Conservation (phyloP, 64 coral and sea anemone genomes). For the Montipora foliosa region DNA sequence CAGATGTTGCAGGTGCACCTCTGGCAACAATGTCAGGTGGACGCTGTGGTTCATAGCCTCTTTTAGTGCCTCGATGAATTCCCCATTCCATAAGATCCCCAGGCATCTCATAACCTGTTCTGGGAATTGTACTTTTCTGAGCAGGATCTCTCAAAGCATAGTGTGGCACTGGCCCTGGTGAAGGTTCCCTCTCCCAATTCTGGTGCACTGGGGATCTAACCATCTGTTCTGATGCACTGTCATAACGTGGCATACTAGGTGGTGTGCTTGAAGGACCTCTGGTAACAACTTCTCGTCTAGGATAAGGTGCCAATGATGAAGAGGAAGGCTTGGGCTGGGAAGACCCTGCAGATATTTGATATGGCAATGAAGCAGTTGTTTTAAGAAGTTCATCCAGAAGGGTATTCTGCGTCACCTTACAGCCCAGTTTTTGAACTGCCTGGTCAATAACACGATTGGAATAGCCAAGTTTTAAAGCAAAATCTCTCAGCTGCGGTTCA, state of each 20-base stretch:
- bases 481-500: slow-evolving; percentile 84
- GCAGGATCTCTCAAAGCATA: slow-evolving; percentile 9
- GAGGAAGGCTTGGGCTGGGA: slow-evolving; percentile 4
- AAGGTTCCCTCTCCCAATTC: slow-evolving; percentile 3
- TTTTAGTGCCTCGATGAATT: not conserved
- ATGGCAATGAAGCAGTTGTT: slow-evolving; percentile 68
- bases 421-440: slow-evolving; percentile 90
- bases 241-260: not conserved
- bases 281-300: slow-evolving; percentile 63
- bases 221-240: not conserved
- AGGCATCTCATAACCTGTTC: not conserved
- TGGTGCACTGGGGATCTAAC: not conserved
- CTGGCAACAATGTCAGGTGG: slow-evolving; percentile 13
- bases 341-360: slow-evolving; percentile 26
- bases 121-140: not conserved
- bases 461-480: slow-evolving; percentile 97
- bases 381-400: slow-evolving; percentile 94
- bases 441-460: slow-evolving; percentile 83
- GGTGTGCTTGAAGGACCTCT: slow-evolving; percentile 57
- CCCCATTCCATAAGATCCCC: not conserved
- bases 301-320: not conserved
- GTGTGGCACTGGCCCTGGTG: not conserved
- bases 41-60: slow-evolving; percentile 4
- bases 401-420: slow-evolving; percentile 85
- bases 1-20: not conserved